Percentiles rank a stretch among this genome's conserved stretches.
Conservation (phyloP, 2,113 vertebrate genomes). For the Chaenocephalus aceratus region DNA sequence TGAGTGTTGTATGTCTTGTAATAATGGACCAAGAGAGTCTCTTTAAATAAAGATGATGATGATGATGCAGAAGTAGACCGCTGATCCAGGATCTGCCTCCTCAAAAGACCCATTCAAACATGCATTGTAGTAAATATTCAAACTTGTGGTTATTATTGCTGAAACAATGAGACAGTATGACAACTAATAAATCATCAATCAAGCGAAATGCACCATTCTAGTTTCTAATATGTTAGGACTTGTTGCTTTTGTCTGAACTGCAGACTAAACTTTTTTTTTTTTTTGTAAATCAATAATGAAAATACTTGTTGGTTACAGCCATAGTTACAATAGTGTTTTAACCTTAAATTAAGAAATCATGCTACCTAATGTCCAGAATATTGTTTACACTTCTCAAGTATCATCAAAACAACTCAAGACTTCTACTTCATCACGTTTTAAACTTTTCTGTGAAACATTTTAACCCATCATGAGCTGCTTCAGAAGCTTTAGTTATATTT, state of each 20-base stretch:
- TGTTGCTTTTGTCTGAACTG: background rate
- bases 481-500: no score
- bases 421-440: no score
- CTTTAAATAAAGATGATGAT: no score
- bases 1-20: no score
- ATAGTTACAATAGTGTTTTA: background rate
- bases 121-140: background rate
- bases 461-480: no score
- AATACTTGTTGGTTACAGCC: background rate
- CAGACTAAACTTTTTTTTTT: background rate
- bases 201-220: background rate
- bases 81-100: constrained; percentile 2
- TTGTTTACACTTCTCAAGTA: background rate
- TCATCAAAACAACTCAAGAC: background rate
- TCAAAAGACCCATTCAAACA: background rate
- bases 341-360: background rate
- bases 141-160: background rate
- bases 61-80: background rate
- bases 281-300: background rate
- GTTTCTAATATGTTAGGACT: background rate
- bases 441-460: no score
- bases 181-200: background rate
- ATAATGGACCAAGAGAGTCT: no score
- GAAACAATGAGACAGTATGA: background rate
- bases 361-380: background rate